A percentile compares a stretch with the other conserved stretches of the same genome.
phyloP scores from a whole-genome alignment of 1,140 invertebrate species.

The Calliopsis andreniformis region DNA sequence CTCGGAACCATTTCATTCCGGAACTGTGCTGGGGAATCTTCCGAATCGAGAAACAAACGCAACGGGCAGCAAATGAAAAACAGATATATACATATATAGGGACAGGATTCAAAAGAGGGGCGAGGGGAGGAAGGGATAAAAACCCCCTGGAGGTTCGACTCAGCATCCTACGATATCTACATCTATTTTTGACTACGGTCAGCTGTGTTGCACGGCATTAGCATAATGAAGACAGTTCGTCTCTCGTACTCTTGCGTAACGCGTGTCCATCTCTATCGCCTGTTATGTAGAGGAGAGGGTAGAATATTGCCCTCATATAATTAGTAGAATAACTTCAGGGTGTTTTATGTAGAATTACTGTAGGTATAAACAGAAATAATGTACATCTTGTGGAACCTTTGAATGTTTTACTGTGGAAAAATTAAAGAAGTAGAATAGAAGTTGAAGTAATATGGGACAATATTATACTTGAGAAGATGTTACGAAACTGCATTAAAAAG shows the following conservation, averaged over 20 bases:
- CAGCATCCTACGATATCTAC: slow-evolving; percentile 73
- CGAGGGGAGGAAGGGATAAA: slow-evolving; percentile 52
- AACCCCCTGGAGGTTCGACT: slow-evolving; percentile 61
- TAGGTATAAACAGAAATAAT: no score
- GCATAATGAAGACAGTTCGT: slow-evolving; percentile 77
- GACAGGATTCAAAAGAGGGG: slow-evolving; percentile 23
- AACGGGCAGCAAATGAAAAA: slow-evolving; percentile 38
- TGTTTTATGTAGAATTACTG: no score
- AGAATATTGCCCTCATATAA: no score
- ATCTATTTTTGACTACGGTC: slow-evolving; percentile 75
- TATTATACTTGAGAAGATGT: no score
- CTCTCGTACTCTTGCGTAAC: slow-evolving; percentile 48
- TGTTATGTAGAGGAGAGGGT: slow-evolving; percentile 7
- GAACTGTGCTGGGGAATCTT: slow-evolving; percentile 37
- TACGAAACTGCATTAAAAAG: no score
- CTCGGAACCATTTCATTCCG: slow-evolving; percentile 62
- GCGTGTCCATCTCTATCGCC: slow-evolving; percentile 40
- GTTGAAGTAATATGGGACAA: no score
- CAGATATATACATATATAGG: slow-evolving; percentile 30
- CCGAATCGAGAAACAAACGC: slow-evolving; percentile 61
- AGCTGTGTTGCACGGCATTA: slow-evolving; percentile 76
- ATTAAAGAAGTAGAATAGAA: no score
- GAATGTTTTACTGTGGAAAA: no score
- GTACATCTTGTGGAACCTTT: no score
- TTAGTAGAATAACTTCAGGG: no score